Evolutionary conservation across 2,888 invertebrate genomes (phyloP), one percentile per base, ranked within the genome.

Genomic region (Drepana falcataria): DNA sequence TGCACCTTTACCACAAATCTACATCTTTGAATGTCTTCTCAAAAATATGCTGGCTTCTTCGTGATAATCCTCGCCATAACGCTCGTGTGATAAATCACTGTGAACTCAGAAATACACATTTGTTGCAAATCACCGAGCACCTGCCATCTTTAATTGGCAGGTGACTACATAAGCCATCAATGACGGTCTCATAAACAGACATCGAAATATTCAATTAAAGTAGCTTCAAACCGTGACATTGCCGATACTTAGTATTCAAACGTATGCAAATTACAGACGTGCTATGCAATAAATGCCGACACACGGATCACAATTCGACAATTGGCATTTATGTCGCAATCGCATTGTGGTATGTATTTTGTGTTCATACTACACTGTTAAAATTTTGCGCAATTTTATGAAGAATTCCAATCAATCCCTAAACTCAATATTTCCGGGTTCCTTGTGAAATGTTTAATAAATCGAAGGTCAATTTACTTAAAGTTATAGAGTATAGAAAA

Each of bases 211-310:
- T 87, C 87, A 89, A 89, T 90, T 89, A 88, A 85, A 88, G 81
- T 83, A 79, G 80, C 82, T 83, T 79, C 77, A 83, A 85, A 83
- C 87, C 81, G 72, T 88, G 86, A 85, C 87, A 83, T 77, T 73
- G 71, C 63, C 65, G 74, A 77, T 80, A 87, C 85, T 90, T 88
- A 87, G 84, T 89, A 90, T 91, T 89, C 90, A 91, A 90, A 91
- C 90, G 85, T 85, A 90, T 91, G 90, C 88, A 90, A 90, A 91
- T 91, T 86, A 82, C 85, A 85, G 84, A 85, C 89, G 88, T 86
- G 88, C 87, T 85, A 85, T 87, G 88, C 89, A 90, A 90, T 91
- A 90, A 91, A 90, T 89, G 89, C 86, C 82, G 86, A 85, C 83
- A 86, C 80, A 82, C 84, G 82, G 88, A 88, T 90, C 90, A 88